Evolutionary conservation across 2,888 invertebrate species (phyloP), one percentile per base, ranked within the genome.

Genomic region (Balanococcus diminutus): DNA sequence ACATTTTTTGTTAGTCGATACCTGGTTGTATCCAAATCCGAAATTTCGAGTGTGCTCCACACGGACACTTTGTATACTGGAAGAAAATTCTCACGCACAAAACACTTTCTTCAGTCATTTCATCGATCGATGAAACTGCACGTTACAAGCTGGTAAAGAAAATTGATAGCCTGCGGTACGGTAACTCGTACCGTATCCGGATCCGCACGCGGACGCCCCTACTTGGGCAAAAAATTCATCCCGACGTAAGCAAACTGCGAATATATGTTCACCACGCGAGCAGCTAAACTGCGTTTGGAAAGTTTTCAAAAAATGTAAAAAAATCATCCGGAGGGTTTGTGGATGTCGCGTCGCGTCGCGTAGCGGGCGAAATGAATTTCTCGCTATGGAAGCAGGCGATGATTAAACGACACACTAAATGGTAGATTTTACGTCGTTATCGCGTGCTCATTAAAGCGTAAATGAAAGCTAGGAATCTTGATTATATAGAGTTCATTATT

Each of bases 391-490:
- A 67, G n/a, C n/a, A n/a, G 67, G 67, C 67, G 67, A 67, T 28
- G 67, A 67, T 67, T 67, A 67, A 67, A 67, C 67, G 67, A 67
- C 16, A 67, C 28, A 67, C 28, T 67, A 67, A 67, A 67, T 67
- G 67, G 67, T 28, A 28, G 67, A 67, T 67, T 67, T 67, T 67
- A 67, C 67, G 67, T 67, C 67, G 67, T 67, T 67, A 67, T 67
- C 67, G 67, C 67, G 67, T 67, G 67, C 67, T 67, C 28, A 67
- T 67, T 67, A 67, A 67, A 67, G 67, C 67, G 67, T 67, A 67
- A 67, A 67, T 67, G 67, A 67, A 67, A 67, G 67, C 67, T 67
- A 67, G 67, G n/a, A 67, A 67, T 67, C 67, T 67, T 67, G 67
- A 67, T 67, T 67, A 67, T 28, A 16, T 28, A 25, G 67, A 67